Base-by-base conservation (phyloP, 1,140 invertebrate species). In the Notospermus geniculatus region DNA sequence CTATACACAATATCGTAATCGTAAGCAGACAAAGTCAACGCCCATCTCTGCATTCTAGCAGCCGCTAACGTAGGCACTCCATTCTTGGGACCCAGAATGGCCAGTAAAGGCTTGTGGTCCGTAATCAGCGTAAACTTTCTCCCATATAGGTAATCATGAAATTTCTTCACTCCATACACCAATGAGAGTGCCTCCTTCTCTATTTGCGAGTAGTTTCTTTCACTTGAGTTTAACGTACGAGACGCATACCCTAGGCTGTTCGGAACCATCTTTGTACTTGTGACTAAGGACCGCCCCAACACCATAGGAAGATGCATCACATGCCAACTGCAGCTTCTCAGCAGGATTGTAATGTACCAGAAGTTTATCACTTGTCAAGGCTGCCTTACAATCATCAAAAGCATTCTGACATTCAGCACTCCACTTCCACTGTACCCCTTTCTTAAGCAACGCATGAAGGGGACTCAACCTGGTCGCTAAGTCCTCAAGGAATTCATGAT, bases 121-220 rank as follows among this genome's bases (percentile, higher is more conserved):
- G 82, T 84, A 22, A 72, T 54, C 25, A 83, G 62, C 7, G 64
- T 70, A 54, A 85, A 82, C 28, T 75, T 62, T 19, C 72, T 64
- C 7, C 76, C 80, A 57, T 76, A 81, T 5, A 85, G 54, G 63
- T 83, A 85, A 50, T 83, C 66, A 59, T 84, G 79, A 66, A 84
- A 85, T 59, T 79, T 62, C 77, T 69, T 57, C 56, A 83, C 60
- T n/a, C 77, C 78, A 70, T 72, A 82, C 41, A 84, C 60, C 27
- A 86, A 77, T 13, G 78, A 73, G n/a, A 83, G 69, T 0, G 76
- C 83, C 69, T 87, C 85, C 63, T 82, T 82, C 29, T 86, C 82
- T 5, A 83, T 72, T 61, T 84, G 79, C 13, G 71, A 68, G 65
- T 85, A 86, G 5, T 80, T 79, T 62, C 70, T 64, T 66, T 85